These are phyloP conservation scores for Tonatia bakeri DNA, from an alignment of 2,113 vertebrate genomes.

Conservation along the genomic window DNA sequence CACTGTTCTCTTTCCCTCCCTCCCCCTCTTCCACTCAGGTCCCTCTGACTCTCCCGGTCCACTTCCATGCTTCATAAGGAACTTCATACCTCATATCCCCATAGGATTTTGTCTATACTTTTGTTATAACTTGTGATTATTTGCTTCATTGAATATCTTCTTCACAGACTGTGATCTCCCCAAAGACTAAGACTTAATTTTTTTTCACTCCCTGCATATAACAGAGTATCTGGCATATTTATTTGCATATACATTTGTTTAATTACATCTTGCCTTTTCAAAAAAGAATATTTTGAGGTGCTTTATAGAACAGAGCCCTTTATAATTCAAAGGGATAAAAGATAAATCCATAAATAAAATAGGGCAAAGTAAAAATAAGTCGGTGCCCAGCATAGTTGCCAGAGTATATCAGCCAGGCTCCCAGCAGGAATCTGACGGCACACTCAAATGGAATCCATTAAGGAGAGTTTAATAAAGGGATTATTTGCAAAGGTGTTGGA, in stretches of 20 bases:
- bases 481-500: not conserved
- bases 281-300: not conserved
- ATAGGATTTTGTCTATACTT: not conserved
- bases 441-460: constrained; percentile 34
- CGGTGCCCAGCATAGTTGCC: not conserved
- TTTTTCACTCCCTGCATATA: not conserved
- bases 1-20: not conserved
- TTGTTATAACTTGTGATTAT: not conserved
- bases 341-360: constrained; percentile 26
- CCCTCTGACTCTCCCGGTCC: fast-evolving
- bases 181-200: not conserved
- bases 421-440: constrained; percentile 27
- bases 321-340: constrained; percentile 6
- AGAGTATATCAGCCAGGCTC: not conserved
- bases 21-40: not conserved
- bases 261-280: not conserved
- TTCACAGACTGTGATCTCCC: not conserved
- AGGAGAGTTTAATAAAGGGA: constrained; percentile 37
- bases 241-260: constrained; percentile 11
- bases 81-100: not conserved
- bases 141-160: not conserved
- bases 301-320: not conserved
- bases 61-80: not conserved
- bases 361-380: constrained; percentile 10
- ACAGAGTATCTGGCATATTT: not conserved